These are phyloP conservation scores for Acanthaster planci DNA, from an alignment of 35 echinoderm and acorn worm species.

Conservation along the genomic window DNA sequence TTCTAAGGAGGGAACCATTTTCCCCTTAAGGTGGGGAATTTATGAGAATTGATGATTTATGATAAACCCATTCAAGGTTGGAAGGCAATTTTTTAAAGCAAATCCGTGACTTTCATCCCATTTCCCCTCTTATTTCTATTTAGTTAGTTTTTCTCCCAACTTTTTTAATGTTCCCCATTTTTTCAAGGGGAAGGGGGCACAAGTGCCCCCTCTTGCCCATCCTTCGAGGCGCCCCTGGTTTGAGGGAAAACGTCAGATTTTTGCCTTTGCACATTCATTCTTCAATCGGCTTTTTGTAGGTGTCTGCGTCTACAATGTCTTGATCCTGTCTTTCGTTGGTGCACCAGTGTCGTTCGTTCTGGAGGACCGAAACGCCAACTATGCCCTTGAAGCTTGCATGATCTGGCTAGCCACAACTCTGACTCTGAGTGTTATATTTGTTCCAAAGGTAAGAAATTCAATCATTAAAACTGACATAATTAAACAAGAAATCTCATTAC, in stretches of 20 bases:
- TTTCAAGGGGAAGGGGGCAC: too few relatives aligned
- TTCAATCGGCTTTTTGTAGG: conserved; percentile 24
- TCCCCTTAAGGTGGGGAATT: neutral
- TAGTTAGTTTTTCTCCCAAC: neutral
- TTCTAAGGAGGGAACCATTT: neutral
- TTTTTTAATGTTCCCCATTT: too few relatives aligned
- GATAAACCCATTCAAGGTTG: neutral
- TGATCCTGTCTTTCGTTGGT: conserved; percentile 56
- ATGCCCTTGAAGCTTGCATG: conserved; percentile 45
- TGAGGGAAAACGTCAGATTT: neutral
- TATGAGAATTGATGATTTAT: too few relatives aligned
- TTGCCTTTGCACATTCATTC: neutral
- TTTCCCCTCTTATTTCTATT: too few relatives aligned
- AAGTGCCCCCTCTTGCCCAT: too few relatives aligned
- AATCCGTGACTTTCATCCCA: too few relatives aligned
- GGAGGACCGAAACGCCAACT: conserved; percentile 54
- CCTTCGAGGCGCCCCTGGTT: too few relatives aligned
- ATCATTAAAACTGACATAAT: neutral
- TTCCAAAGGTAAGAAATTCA: conserved; percentile 57
- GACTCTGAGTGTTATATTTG: conserved; percentile 57
- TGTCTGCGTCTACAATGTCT: conserved; percentile 69
- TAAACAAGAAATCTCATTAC: neutral
- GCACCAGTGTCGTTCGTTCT: conserved; percentile 63
- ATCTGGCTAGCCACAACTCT: conserved; percentile 65
- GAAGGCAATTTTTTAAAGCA: neutral